Conservation (phyloP, 2,113 vertebrate species). For the Takifugu bimaculatus region DNA sequence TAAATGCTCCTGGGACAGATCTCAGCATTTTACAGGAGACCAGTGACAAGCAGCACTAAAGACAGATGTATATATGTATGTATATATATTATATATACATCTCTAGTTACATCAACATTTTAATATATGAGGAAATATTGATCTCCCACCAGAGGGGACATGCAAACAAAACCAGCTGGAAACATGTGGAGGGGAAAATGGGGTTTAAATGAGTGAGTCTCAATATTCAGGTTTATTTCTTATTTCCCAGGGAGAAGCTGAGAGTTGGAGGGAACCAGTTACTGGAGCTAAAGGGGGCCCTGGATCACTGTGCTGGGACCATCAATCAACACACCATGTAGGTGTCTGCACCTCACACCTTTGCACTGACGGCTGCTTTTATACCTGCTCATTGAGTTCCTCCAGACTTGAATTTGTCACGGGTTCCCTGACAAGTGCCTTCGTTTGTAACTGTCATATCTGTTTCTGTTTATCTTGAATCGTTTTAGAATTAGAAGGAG, state of each 20-base stretch:
- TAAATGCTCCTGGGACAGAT: no score
- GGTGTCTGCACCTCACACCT: constrained; percentile 9
- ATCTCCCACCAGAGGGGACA: background rate
- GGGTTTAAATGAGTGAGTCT: background rate
- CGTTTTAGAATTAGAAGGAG: no score
- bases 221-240: background rate
- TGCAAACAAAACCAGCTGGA: background rate
- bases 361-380: constrained; percentile 61
- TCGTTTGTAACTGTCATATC: background rate
- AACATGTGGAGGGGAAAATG: background rate
- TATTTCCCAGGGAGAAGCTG: constrained; percentile 78
- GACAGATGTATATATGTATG: no score
- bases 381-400: background rate
- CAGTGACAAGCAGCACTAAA: no score
- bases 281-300: constrained; percentile 71
- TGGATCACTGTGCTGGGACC: constrained; percentile 74
- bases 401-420: background rate
- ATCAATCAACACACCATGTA: constrained; percentile 30
- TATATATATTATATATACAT: no score
- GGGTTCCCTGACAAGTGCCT: background rate
- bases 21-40: no score
- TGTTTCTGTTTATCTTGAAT: background rate
- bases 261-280: constrained; percentile 79
- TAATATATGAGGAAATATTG: no score
- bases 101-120: no score